A percentile compares a stretch with the other conserved stretches of the same genome.
phyloP scores from a whole-genome alignment of 2,113 vertebrate genomes.

The Polypterus senegalus region DNA sequence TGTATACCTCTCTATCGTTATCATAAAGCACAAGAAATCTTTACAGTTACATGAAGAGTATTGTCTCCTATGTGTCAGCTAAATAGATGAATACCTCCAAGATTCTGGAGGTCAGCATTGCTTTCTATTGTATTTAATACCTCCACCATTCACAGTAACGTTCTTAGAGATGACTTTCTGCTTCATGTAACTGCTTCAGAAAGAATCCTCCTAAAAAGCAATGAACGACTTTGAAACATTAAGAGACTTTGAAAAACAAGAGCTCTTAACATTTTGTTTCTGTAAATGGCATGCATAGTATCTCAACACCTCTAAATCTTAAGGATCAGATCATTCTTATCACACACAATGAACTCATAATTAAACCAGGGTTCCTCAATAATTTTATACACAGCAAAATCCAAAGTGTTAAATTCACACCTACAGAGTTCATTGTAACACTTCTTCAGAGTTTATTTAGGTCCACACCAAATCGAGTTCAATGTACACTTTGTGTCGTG shows the following conservation, averaged over 20 bases:
- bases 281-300: conserved; percentile 1
- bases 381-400: no score
- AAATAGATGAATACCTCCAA: conserved; percentile 2
- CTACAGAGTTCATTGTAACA: no score
- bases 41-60: not conserved
- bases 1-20: not conserved
- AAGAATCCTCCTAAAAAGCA: not conserved
- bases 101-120: not conserved
- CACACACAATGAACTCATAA: no score
- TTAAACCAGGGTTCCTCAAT: no score
- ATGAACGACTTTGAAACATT: not conserved
- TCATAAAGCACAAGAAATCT: not conserved
- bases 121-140: not conserved
- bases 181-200: conserved; percentile 4
- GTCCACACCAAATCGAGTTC: no score
- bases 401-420: no score
- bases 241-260: not conserved
- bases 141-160: not conserved
- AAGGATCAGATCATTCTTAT: no score
- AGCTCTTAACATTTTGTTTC: not conserved
- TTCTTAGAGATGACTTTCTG: conserved; percentile 1
- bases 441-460: no score
- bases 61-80: not conserved
- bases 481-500: no score
- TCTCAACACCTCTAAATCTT: not conserved